Base-by-base conservation (phyloP, 2,113 vertebrate genomes). In the Asarcornis scutulata region DNA sequence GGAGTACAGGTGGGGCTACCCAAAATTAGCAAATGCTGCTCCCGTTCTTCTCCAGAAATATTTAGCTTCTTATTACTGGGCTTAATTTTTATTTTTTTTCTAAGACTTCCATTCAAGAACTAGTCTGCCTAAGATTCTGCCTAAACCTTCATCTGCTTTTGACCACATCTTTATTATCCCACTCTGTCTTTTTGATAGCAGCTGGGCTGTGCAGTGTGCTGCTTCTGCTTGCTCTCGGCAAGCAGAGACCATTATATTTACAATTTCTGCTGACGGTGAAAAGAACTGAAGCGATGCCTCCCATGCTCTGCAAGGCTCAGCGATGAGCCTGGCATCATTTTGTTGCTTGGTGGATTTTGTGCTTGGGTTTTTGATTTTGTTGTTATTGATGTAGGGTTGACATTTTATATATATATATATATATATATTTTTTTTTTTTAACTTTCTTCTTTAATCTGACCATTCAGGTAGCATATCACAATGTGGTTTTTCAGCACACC, bases 141-240 rank as follows among this genome's bases (percentile, higher is more conserved):
- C 63, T 8, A 0, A 17, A 40, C 48, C 59, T 68, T 22, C 44
- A 25, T 60, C 32, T 62, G 78, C 27, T 13, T 87, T 85, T 58
- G 64, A 42, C 42, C 88, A 42, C 86, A 31, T 0, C 50, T 52
- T 16, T 11, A 9, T 40, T 23, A 60, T 60, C 59, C 73, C 2
- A 0, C 53, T 52, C 1, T 17, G 48, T 38, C 85, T 77, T 17
- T 31, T 17, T 0, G 3, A 9, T 3, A 23, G 17, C 4, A 0
- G 23, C 6, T 4, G 6, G 40, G 4, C 59, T 12, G 64, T 2
- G 4, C 17, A 1, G 4, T 17, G 7, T 2, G 13, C 32, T 60
- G 16, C 25, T 56, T 44, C 82, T 62, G 8, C 32, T 71, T 31
- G 48, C 69, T 60, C 73, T 26, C 76, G 50, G 82, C 3, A 46